Base-by-base conservation (phyloP, 2,797 vertebrate species). In the Poeciliopsis infans region DNA sequence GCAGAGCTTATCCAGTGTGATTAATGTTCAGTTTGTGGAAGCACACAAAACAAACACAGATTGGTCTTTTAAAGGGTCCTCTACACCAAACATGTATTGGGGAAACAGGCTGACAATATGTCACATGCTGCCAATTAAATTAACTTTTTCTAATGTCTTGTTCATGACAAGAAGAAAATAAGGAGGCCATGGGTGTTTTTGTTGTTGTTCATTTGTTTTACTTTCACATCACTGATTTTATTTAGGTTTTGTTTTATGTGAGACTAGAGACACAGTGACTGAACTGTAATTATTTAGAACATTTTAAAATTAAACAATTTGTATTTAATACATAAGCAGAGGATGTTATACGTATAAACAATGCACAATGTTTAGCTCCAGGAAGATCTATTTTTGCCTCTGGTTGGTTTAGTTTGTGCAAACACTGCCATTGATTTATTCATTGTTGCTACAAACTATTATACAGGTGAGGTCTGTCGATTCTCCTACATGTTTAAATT, bases 1-100 rank as follows among this genome's bases (percentile, higher is more conserved):
- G 90, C 86, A 75, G 77, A 88, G 91, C 90, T 94, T 92, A 93
- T 90, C 91, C 91, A 84, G 57, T 87, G 84, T 91, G 92, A 95
- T 93, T 95, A 91, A 92, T 93, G 90, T 89, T 90, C 88, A 81
- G 83, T 91, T 93, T 91, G 86, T 91, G 85, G 84, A 87, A 85
- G 85, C 79, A 91, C 82, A 79, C 79, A 91, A 90, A 89, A 86
- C 77, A 93, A 93, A 91, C 77, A 90, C 80, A 86, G 85, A 83
- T 59, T 86, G 87, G 79, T 90, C 82, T 92, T 90, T 91, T 84
- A 79, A 90, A 91, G 84, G 78, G 84, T 90, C 82, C 85, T 55
- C 25, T 70, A 75, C 77, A 80, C 69, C 59, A 69, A 82, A 84
- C 86, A 86, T 86, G 75, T 81, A 80, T 75, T 77, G 79, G 71